phyloP scores from a whole-genome alignment of 2,113 vertebrate genomes.

The Peromyscus leucopus region DNA sequence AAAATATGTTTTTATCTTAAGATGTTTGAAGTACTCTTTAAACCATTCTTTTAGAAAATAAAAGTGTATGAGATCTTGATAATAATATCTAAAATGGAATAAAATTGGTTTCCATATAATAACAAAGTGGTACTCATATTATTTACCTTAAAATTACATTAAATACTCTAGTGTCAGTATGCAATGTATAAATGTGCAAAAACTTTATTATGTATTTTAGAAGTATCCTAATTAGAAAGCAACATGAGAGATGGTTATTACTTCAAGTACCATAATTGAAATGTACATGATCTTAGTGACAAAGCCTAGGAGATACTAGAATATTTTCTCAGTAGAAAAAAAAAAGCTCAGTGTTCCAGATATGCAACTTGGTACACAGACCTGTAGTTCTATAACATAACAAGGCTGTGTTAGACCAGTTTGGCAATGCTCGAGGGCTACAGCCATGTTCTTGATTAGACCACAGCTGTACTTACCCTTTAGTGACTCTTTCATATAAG shows the following conservation, averaged over 20 bases:
- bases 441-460: not conserved
- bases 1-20: not conserved
- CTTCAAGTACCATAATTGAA: constrained; percentile 30
- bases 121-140: not conserved
- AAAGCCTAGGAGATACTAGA: not conserved
- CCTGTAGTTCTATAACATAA: not conserved
- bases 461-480: not conserved
- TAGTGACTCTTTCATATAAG: not conserved
- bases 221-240: not conserved
- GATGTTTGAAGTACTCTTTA: constrained; percentile 9
- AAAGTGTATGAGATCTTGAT: not conserved
- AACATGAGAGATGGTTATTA: not conserved
- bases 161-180: not conserved
- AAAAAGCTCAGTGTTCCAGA: not conserved
- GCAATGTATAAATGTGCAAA: not conserved
- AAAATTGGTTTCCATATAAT: not conserved
- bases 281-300: not conserved
- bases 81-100: not conserved
- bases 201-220: not conserved
- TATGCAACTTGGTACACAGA: not conserved
- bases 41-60: not conserved
- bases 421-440: not conserved
- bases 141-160: not conserved
- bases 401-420: not conserved
- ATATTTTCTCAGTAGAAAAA: constrained; percentile 4